A percentile compares a stretch with the other conserved stretches of the same genome.
These are phyloP conservation scores for Adineta ricciae DNA, from an alignment of 2,888 invertebrate species.

Conservation along the genomic window DNA sequence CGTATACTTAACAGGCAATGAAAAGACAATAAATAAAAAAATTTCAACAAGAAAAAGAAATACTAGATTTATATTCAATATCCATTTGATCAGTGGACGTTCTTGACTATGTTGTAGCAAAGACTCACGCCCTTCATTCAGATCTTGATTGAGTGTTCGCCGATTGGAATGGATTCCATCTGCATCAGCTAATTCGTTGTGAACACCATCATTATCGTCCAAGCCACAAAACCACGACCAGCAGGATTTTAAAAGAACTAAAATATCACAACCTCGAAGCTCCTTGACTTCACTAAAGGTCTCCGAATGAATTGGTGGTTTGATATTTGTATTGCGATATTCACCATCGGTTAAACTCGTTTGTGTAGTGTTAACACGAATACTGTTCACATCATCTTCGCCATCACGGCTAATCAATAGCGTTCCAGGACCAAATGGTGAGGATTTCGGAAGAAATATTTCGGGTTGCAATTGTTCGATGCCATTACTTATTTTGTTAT, in stretches of 20 bases:
- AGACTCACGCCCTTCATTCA: neutral
- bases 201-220: neutral
- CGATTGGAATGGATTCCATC: no score
- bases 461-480: neutral
- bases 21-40: neutral
- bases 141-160: neutral
- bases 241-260: neutral
- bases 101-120: neutral
- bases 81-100: neutral
- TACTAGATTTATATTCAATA: neutral
- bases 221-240: conserved; percentile 14
- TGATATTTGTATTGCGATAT: neutral
- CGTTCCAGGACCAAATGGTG: neutral
- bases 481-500: neutral
- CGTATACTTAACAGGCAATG: neutral
- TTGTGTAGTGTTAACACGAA: neutral
- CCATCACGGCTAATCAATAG: neutral
- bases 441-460: neutral
- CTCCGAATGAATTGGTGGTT: neutral
- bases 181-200: no score
- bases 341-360: neutral
- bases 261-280: neutral
- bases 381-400: neutral
- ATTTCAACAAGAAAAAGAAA: neutral
- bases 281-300: neutral